Evolutionary conservation across 1,140 invertebrate genomes (phyloP), one percentile per base, ranked within the genome.

Genomic region (Heliconius hewitsoni): DNA sequence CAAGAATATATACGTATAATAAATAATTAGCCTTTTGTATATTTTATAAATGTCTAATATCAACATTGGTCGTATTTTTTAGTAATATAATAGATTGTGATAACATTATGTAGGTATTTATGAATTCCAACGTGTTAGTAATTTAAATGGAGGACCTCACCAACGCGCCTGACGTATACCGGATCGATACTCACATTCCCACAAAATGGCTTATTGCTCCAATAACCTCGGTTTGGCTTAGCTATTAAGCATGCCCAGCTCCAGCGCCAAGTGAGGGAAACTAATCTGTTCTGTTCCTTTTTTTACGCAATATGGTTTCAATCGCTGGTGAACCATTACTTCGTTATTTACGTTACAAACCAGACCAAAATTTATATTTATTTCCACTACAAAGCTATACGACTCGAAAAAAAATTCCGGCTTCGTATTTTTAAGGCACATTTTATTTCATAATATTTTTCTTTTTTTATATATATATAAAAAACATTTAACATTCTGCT

Each of bases 131-230:
- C 3, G 60, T 16, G 27, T 34, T 57, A 74, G 23, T 57, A 74
- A 8, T n/a, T n/a, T 60, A 9, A 37, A 77, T 37, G 11, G 9
- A 55, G 70, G n/a, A 55, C 60, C 72, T 8, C 46, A 42, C 75
- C 66, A 73, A 81, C 70, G 19, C 52, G 27, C 34, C 79, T 73
- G 70, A 76, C 79, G 79, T 66, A 71, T 77, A 50, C 71, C 70
- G 50, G 80, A 81, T 81, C 76, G 73, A 81, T 75, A 78, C 66
- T 74, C 73, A 73, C 76, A 57, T 78, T 77, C 52, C 76, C 77
- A 78, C 80, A 76, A 78, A 81, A 81, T 77, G 76, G 73, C 74
- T 78, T 81, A 81, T 81, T 78, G 80, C 80, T 81, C 78, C 71
- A 57, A 72, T 66, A 81, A 76, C 77, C 77, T 78, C 80, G 74